Percentiles rank a stretch among this genome's conserved stretches.
Evolutionary conservation across 2,888 invertebrate species (phyloP).

Genomic region (Lissonota sp.): DNA sequence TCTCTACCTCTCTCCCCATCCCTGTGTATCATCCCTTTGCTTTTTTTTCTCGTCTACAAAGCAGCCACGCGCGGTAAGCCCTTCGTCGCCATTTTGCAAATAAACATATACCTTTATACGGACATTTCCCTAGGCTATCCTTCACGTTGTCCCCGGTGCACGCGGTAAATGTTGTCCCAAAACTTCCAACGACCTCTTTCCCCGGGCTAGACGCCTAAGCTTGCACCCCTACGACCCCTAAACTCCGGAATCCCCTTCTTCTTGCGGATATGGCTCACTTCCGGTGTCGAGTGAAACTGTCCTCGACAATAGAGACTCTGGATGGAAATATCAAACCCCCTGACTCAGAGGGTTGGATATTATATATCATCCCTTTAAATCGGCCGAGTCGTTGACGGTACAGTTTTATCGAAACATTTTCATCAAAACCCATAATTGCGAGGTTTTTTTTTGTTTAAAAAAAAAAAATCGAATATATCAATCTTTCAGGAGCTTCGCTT

Average conservation of each 20-base stretch:
- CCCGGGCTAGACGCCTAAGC: slow-evolving; percentile 46
- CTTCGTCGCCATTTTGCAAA: slow-evolving; percentile 44
- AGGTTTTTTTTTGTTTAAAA: no score
- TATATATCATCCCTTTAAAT: not conserved
- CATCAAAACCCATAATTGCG: not conserved
- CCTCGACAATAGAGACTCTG: not conserved
- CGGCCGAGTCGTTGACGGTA: not conserved
- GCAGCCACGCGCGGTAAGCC: slow-evolving; percentile 22
- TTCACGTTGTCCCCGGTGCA: not conserved
- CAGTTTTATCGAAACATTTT: not conserved
- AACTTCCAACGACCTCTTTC: slow-evolving; percentile 43
- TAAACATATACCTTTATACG: slow-evolving; percentile 5
- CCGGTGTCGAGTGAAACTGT: slow-evolving; percentile 22
- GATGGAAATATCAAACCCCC: not conserved
- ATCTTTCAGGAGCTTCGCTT: no score
- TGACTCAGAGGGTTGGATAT: not conserved
- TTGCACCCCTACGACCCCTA: slow-evolving; percentile 45
- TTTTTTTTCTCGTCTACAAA: slow-evolving; percentile 8
- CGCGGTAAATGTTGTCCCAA: slow-evolving; percentile 47
- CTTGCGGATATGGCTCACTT: slow-evolving; percentile 56
- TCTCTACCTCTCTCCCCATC: not conserved
- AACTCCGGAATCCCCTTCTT: slow-evolving; percentile 27
- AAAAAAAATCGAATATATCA: slow-evolving; percentile 25
- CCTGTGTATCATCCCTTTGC: no score
- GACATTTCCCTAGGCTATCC: not conserved